Evolutionary conservation across 2,113 vertebrate species (phyloP).

Genomic region (Chaetops frenatus): DNA sequence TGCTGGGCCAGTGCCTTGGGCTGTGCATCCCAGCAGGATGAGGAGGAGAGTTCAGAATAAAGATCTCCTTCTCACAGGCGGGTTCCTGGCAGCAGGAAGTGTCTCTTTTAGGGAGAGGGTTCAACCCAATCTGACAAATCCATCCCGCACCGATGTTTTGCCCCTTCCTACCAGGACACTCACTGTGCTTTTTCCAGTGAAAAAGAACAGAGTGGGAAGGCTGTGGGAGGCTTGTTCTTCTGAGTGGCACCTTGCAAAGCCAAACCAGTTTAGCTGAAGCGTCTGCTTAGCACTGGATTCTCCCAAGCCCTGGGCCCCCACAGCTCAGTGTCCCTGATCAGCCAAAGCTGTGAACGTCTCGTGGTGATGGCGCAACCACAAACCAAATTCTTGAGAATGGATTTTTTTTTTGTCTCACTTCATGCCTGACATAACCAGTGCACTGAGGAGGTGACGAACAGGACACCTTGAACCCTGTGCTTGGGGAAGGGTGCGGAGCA

Average conservation of each 20-base stretch:
- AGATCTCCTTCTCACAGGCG: background rate
- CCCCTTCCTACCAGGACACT: background rate
- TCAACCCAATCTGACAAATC: background rate
- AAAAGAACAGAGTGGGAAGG: background rate
- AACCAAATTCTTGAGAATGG: background rate
- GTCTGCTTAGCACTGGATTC: background rate
- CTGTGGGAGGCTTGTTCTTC: background rate
- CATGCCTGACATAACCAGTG: background rate
- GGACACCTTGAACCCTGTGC: background rate
- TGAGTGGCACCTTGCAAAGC: background rate
- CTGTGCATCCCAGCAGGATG: accelerated
- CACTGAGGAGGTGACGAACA: background rate
- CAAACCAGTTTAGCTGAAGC: background rate
- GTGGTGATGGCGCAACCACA: accelerated
- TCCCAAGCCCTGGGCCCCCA: background rate
- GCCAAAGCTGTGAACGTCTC: background rate
- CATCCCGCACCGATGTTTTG: background rate
- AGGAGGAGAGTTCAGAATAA: background rate
- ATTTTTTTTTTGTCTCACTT: background rate
- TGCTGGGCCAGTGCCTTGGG: accelerated
- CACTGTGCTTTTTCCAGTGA: accelerated
- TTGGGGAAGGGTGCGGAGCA: background rate
- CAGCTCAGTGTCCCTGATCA: background rate
- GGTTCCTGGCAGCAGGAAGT: background rate
- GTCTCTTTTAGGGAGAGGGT: background rate